phyloP scores from a whole-genome alignment of 2,797 vertebrate species.

The Pseudochirops corinnae region DNA sequence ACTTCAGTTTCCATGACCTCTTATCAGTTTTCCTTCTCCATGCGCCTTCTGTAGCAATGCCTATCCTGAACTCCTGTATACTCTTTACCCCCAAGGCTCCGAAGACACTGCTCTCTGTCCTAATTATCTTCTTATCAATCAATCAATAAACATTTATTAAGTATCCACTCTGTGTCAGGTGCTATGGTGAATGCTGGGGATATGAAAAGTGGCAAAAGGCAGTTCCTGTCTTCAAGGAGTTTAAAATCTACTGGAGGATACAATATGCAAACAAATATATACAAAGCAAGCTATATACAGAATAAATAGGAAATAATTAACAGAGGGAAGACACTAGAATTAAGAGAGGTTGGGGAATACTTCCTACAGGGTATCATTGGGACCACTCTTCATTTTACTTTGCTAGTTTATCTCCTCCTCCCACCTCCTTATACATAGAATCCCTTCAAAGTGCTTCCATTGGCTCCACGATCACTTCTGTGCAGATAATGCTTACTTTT shows the following conservation, averaged over 20 bases:
- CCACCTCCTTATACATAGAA: neutral
- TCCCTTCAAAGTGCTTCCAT: neutral
- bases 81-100: neutral
- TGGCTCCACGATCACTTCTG: neutral
- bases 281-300: neutral
- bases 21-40: neutral
- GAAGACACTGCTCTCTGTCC: neutral
- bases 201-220: neutral
- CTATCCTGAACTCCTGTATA: neutral
- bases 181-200: neutral
- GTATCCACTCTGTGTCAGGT: neutral
- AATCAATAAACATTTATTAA: neutral
- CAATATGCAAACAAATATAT: neutral
- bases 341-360: neutral
- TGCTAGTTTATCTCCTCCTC: neutral
- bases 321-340: neutral
- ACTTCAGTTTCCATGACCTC: neutral
- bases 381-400: neutral
- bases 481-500: neutral
- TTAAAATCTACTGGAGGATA: neutral
- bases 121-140: neutral
- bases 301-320: neutral
- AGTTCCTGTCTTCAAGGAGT: neutral
- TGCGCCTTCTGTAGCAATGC: neutral
- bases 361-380: neutral